phyloP scores from a whole-genome alignment of 2,797 vertebrate species.

The Peromyscus nudipes region DNA sequence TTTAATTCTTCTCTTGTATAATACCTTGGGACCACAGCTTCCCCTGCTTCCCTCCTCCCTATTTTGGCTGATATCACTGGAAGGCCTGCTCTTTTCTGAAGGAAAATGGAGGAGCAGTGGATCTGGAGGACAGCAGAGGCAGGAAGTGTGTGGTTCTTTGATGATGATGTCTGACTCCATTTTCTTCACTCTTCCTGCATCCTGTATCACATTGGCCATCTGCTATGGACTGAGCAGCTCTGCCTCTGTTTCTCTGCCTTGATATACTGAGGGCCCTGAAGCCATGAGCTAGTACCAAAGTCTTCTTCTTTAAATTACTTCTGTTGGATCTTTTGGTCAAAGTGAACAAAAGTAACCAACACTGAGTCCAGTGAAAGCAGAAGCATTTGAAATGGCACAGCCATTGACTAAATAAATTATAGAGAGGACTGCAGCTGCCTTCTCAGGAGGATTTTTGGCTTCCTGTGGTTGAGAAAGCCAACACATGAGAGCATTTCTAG shows the following conservation, averaged over 20 bases:
- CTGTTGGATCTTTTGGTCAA: no score
- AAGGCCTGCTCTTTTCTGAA: background rate
- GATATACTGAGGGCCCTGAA: background rate
- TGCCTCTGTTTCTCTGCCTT: background rate
- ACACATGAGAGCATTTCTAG: background rate
- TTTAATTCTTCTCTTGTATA: background rate
- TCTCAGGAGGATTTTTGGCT: background rate
- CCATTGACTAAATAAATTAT: background rate
- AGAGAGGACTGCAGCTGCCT: background rate
- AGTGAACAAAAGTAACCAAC: background rate
- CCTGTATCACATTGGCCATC: no score
- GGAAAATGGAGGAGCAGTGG: background rate
- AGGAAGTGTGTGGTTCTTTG: no score
- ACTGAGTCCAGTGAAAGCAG: background rate
- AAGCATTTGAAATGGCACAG: background rate
- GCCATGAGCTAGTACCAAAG: no score
- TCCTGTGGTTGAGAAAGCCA: background rate
- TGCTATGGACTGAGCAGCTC: background rate
- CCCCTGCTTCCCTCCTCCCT: background rate
- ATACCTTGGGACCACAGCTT: background rate
- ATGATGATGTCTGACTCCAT: background rate
- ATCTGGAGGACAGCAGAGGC: background rate
- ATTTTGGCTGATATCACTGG: background rate
- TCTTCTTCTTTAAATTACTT: background rate
- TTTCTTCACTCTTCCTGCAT: background rate